Percentiles rank a stretch among this genome's conserved stretches.
These are phyloP conservation scores for Harpalus rubripes DNA, from an alignment of 2,888 invertebrate species.

Conservation along the genomic window DNA sequence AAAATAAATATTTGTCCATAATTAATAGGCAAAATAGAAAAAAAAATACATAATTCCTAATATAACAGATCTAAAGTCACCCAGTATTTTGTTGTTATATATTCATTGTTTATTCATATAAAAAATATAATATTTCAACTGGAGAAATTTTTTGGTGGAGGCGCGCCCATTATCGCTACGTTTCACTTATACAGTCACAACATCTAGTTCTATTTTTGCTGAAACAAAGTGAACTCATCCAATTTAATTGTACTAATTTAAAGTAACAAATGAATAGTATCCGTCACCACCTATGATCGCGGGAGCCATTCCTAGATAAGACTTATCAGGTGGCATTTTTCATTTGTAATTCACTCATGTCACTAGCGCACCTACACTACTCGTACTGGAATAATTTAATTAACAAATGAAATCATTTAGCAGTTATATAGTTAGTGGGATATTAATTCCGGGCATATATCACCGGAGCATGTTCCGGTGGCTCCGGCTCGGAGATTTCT, in stretches of 20 bases:
- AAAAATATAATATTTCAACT: too few species aligned
- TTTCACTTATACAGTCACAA: neutral
- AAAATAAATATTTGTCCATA: too few species aligned
- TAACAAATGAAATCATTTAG: slow-evolving; percentile 34
- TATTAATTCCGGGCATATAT: slow-evolving; percentile 63
- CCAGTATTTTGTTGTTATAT: too few species aligned
- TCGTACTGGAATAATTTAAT: slow-evolving; percentile 32
- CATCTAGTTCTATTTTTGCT: too few species aligned
- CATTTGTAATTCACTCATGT: slow-evolving; percentile 6
- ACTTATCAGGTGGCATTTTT: neutral
- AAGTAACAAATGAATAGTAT: neutral
- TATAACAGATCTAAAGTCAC: too few species aligned
- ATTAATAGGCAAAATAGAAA: too few species aligned
- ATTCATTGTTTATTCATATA: too few species aligned
- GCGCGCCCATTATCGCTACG: neutral
- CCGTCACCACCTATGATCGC: neutral
- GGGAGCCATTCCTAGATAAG: neutral
- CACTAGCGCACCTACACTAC: neutral
- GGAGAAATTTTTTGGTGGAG: too few species aligned
- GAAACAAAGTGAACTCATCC: neutral
- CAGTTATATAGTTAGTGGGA: slow-evolving; percentile 37
- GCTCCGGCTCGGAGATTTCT: slow-evolving; percentile 48
- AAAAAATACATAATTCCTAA: too few species aligned
- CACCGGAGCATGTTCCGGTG: slow-evolving; percentile 28
- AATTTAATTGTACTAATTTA: neutral